These are phyloP conservation scores for Idaea dimidiata DNA, from an alignment of 2,888 invertebrate genomes.

Conservation along the genomic window DNA sequence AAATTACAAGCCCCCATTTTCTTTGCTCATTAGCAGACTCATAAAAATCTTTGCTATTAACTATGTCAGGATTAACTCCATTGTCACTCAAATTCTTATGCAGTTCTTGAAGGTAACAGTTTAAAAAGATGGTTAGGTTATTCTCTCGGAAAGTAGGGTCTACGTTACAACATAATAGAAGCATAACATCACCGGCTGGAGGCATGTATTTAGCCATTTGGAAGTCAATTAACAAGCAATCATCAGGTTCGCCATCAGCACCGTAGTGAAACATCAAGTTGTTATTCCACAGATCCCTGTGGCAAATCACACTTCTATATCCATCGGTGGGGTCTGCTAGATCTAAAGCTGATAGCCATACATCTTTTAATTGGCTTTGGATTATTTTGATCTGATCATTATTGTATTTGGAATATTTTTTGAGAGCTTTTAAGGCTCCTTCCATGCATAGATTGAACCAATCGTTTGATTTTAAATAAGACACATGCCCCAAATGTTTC, in stretches of 20 bases:
- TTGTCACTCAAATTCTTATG: constrained; percentile 56
- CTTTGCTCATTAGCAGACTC: constrained; percentile 70
- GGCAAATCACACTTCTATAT: constrained; percentile 77
- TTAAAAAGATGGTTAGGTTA: constrained; percentile 72
- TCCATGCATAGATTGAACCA: constrained; percentile 65
- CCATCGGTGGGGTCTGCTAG: constrained; percentile 48
- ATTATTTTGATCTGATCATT: constrained; percentile 39
- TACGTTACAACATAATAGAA: constrained; percentile 78
- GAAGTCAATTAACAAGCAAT: constrained; percentile 85
- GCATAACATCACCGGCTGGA: constrained; percentile 83
- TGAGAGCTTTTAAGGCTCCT: constrained; percentile 58
- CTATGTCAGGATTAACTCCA: constrained; percentile 58
- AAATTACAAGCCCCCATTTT: constrained; percentile 76
- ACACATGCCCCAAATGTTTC: constrained; percentile 45
- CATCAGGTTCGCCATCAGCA: constrained; percentile 56
- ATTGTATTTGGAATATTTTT: constrained; percentile 54
- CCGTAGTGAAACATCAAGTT: constrained; percentile 81
- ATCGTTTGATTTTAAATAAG: constrained; percentile 44
- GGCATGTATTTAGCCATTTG: constrained; percentile 85
- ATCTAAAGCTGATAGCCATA: constrained; percentile 53
- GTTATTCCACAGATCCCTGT: constrained; percentile 84
- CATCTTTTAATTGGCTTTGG: constrained; percentile 47
- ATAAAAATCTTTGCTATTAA: constrained; percentile 66
- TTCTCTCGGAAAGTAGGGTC: constrained; percentile 66
- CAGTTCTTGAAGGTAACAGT: constrained; percentile 80